phyloP scores from a whole-genome alignment of 1,140 invertebrate genomes.

The Formica selysi region DNA sequence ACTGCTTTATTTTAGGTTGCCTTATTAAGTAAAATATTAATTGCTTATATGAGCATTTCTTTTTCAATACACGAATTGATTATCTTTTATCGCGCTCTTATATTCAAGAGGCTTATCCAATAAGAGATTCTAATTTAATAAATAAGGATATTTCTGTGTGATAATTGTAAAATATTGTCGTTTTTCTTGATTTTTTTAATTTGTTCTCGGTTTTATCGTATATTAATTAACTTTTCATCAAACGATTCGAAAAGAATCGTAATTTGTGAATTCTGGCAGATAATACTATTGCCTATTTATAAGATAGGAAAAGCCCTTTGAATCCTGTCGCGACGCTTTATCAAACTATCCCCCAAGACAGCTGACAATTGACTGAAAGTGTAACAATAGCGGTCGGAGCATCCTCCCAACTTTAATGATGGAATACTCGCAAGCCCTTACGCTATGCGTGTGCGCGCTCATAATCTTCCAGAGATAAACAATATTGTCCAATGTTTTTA shows the following conservation, averaged over 20 bases:
- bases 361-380: slow-evolving; percentile 60
- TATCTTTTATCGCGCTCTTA: neutral
- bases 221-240: neutral
- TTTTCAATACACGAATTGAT: neutral
- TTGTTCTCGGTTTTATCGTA: neutral
- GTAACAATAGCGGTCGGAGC: slow-evolving; percentile 20
- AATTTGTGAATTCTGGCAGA: neutral
- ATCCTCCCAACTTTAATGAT: slow-evolving; percentile 64
- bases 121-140: neutral
- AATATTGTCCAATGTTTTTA: slow-evolving; percentile 47
- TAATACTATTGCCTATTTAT: neutral
- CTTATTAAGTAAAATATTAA: neutral
- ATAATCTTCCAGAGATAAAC: slow-evolving; percentile 64
- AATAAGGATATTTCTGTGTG: neutral
- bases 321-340: slow-evolving; percentile 2
- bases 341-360: slow-evolving; percentile 49
- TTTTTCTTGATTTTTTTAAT: neutral
- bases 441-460: slow-evolving; percentile 8
- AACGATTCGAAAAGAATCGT: neutral
- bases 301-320: neutral
- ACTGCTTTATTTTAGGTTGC: neutral
- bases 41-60: neutral
- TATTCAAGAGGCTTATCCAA: neutral
- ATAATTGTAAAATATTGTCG: neutral
- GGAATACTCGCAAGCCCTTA: slow-evolving; percentile 21